phyloP scores from a whole-genome alignment of 1,140 invertebrate genomes.

The Solenopsis fugax region DNA sequence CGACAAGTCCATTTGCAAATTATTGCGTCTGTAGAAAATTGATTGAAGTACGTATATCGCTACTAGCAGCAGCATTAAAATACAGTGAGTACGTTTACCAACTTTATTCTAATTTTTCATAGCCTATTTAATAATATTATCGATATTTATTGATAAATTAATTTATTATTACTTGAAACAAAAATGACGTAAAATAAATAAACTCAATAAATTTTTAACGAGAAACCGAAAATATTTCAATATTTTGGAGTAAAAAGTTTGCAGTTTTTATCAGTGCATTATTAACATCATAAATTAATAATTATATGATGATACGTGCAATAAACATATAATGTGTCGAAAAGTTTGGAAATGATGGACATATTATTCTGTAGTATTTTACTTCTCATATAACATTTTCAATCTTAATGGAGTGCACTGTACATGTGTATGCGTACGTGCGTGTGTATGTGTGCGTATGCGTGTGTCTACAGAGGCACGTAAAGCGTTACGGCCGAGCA shows the following conservation, averaged over 20 bases:
- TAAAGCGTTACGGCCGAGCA: constrained; percentile 42
- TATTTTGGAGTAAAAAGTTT: background rate
- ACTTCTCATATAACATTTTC: constrained; percentile 33
- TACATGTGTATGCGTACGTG: background rate
- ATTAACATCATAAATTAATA: background rate
- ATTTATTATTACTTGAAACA: background rate
- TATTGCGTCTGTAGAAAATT: background rate
- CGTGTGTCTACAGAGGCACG: background rate
- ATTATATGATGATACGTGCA: background rate
- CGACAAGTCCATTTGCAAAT: background rate
- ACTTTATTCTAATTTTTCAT: background rate
- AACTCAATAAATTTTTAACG: background rate
- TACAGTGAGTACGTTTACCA: too few species aligned
- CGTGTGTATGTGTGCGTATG: background rate
- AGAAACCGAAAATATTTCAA: background rate
- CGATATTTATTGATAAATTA: background rate
- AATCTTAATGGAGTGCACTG: constrained; percentile 34
- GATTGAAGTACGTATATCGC: background rate
- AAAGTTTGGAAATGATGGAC: constrained; percentile 27
- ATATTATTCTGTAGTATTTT: constrained; percentile 39
- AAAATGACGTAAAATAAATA: background rate
- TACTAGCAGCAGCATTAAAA: background rate
- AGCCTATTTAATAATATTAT: too few species aligned
- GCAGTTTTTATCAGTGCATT: background rate
- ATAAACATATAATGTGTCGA: background rate